Evolutionary conservation across 37 sponge, comb jelly and placozoan species (phyloP), one percentile per base, ranked within the genome.

Genomic region (Crambe crambe): DNA sequence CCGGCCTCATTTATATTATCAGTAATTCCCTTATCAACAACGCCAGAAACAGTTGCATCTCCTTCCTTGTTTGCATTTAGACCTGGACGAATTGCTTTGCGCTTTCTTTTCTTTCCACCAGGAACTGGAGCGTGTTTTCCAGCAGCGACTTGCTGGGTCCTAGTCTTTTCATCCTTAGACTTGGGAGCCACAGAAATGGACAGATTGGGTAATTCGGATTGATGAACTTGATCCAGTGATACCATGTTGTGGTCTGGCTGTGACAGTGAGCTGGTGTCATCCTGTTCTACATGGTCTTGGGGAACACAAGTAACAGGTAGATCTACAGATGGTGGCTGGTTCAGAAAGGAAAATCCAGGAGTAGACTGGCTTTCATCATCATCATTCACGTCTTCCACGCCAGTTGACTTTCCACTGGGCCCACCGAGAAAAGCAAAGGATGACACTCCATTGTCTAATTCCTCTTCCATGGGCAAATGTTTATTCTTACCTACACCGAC

Each of bases 51-150:
- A 6, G 25, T 18, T 65, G 66, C 31, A 30, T 34, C 35, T 60
- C 27, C 54, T 5, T 58, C 66, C 12, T 73, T 44, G 0, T 62
- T 27, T 29, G 20, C n/a, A 26, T 23, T 65, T 37, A 63, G 83
- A 43, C 83, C 83, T 15, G 83, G 83, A 22, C 68, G 43, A 43
- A 67, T 23, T 3, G 83, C 83, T 62, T 43, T 59, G 30, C 56
- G 38, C 68, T 67, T 74, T 31, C 59, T 74, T 56, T 83, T 83
- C 68, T 74, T 83, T 2, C n/a, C 32, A 18, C 42, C 56, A 8
- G 43, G 17, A 3, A 74, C n/a, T 35, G 60, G 76, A 9, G 25
- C 20, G 15, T 64, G 77, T 63, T 40, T 62, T 38, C 44, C 34
- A 1, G 56, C 29, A 31, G 27, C 0, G 30, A n/a, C n/a, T 59